phyloP scores from a whole-genome alignment of 2,797 vertebrate species.

The Enteromius trimaculatus region DNA sequence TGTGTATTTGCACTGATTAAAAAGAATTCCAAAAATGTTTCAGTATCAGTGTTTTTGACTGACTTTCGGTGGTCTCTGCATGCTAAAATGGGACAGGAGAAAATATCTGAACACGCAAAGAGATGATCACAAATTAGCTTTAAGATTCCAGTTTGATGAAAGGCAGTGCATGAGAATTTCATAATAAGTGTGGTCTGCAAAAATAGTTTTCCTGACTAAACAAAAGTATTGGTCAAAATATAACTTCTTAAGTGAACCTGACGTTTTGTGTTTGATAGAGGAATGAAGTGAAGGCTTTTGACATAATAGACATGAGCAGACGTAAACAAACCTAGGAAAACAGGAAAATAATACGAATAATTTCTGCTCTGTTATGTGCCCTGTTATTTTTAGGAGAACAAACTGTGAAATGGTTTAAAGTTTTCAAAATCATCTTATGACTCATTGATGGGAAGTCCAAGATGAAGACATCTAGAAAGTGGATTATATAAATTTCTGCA shows the following conservation, averaged over 20 bases:
- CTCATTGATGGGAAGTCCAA: background rate
- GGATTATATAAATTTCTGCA: background rate
- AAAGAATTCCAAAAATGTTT: background rate
- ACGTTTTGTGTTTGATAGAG: background rate
- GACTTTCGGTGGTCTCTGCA: background rate
- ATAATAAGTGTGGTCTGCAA: background rate
- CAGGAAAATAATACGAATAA: background rate
- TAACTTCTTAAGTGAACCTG: background rate
- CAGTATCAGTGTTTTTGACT: background rate
- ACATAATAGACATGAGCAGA: background rate
- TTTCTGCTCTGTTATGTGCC: background rate
- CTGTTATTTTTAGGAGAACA: background rate
- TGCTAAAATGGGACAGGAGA: background rate
- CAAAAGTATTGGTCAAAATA: background rate
- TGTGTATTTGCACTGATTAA: background rate
- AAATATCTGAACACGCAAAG: background rate
- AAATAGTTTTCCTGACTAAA: background rate
- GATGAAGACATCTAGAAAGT: background rate
- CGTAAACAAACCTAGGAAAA: background rate
- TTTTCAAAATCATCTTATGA: background rate
- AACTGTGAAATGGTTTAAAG: background rate
- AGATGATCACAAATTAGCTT: background rate
- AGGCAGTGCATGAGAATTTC: background rate
- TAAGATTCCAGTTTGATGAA: slow-evolving; percentile 17
- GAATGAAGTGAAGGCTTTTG: background rate